Evolutionary conservation across 2,888 invertebrate species (phyloP).

Genomic region (Agonum fuliginosum): DNA sequence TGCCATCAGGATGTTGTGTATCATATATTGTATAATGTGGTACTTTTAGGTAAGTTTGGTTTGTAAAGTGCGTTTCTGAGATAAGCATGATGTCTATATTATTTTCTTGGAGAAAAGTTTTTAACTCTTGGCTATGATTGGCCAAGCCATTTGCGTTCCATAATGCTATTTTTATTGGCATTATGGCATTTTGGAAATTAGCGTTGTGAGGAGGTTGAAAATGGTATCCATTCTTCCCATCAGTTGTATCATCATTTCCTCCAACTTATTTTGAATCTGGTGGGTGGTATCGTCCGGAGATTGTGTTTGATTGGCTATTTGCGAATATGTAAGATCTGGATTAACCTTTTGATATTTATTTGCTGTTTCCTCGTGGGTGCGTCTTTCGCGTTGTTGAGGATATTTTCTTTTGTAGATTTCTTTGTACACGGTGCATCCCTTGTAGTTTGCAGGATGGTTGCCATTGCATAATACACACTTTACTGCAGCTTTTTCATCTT

Average conservation of each 20-base stretch:
- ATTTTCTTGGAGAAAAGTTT: not conserved
- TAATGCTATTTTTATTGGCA: slow-evolving; percentile 25
- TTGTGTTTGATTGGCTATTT: not conserved
- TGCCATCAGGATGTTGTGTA: slow-evolving; percentile 40
- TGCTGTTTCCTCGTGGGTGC: not conserved
- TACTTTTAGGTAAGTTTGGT: slow-evolving; percentile 25
- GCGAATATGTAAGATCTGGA: not conserved
- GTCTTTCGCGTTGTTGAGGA: not conserved
- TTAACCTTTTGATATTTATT: not conserved
- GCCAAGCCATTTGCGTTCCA: slow-evolving; percentile 53
- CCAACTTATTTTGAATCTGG: not conserved
- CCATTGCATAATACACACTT: not conserved
- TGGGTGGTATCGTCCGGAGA: not conserved
- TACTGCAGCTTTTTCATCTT: slow-evolving; percentile 8
- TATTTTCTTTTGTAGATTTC: not conserved
- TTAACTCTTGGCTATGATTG: slow-evolving; percentile 26
- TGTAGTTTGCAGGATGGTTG: slow-evolving; percentile 8
- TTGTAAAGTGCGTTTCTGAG: slow-evolving; percentile 34
- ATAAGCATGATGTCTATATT: slow-evolving; percentile 39
- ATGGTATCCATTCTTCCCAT: slow-evolving; percentile 17
- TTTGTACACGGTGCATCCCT: slow-evolving; percentile 21
- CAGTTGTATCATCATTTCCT: slow-evolving; percentile 4
- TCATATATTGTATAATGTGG: slow-evolving; percentile 32
- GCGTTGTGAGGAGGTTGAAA: slow-evolving; percentile 10
- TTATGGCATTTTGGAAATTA: not conserved